Conservation (phyloP, 53 echinoderm and acorn worm species). For the Astropecten irregularis region DNA sequence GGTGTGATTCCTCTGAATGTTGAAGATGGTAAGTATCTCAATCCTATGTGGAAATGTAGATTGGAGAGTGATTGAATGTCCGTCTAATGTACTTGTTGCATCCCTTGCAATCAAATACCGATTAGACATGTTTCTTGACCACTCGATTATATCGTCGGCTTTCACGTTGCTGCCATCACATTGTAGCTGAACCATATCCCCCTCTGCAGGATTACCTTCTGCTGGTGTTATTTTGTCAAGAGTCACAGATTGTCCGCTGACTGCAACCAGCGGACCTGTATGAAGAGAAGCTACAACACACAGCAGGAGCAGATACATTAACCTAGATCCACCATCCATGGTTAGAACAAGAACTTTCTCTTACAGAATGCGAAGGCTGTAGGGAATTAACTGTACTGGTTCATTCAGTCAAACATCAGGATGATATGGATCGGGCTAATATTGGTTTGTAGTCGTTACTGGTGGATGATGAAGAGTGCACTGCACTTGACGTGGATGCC, state of each 20-base stretch:
- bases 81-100: too few species aligned
- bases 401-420: too few species aligned
- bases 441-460: too few species aligned
- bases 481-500: too few species aligned
- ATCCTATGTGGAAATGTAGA: background rate
- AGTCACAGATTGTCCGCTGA: constrained; percentile 22
- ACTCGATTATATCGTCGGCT: background rate
- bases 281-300: constrained; percentile 6
- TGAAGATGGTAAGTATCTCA: background rate
- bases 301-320: constrained; percentile 4
- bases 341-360: too few species aligned
- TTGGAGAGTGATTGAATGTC: background rate
- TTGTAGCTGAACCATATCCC: background rate
- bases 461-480: too few species aligned
- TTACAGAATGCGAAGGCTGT: too few species aligned
- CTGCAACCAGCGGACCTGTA: background rate
- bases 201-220: background rate
- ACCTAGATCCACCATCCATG: too few species aligned
- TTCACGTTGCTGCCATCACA: background rate
- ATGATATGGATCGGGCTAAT: too few species aligned
- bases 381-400: too few species aligned
- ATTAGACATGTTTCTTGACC: background rate
- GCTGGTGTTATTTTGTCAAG: background rate
- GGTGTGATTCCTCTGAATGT: background rate
- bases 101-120: constrained; percentile 4